Evolutionary conservation across 2,113 vertebrate genomes (phyloP).

Genomic region (Heterotilapia buettikoferi): DNA sequence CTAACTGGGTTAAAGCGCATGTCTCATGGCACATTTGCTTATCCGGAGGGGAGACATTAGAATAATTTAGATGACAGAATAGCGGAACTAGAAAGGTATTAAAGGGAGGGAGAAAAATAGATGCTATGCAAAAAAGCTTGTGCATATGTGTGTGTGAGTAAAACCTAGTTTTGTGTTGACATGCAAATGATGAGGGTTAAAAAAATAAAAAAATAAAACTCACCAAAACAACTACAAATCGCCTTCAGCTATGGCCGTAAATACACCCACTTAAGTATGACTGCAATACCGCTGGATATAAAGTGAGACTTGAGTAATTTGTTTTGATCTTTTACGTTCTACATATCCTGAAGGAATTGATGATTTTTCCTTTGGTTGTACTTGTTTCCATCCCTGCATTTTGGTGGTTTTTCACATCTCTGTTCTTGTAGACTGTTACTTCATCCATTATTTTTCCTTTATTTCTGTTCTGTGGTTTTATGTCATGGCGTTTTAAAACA

Average conservation of each 20-base stretch:
- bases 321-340: background rate
- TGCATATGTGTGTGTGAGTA: background rate
- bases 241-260: background rate
- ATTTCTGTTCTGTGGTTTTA: background rate
- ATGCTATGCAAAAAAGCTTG: background rate
- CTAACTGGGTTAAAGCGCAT: conserved; percentile 49
- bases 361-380: background rate
- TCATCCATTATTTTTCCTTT: background rate
- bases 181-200: background rate
- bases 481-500: background rate
- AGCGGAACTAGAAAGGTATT: background rate
- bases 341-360: fast-evolving
- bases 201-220: background rate
- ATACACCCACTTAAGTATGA: background rate
- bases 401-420: background rate
- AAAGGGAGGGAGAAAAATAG: background rate
- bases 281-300: background rate
- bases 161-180: background rate
- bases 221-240: background rate
- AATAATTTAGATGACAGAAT: background rate
- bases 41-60: conserved; percentile 9
- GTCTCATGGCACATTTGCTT: background rate
- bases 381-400: background rate
- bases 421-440: background rate
- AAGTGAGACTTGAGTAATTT: background rate